A percentile compares a stretch with the other conserved stretches of the same genome.
Evolutionary conservation across 1,140 invertebrate genomes (phyloP).

Genomic region (Drosophila orosa): DNA sequence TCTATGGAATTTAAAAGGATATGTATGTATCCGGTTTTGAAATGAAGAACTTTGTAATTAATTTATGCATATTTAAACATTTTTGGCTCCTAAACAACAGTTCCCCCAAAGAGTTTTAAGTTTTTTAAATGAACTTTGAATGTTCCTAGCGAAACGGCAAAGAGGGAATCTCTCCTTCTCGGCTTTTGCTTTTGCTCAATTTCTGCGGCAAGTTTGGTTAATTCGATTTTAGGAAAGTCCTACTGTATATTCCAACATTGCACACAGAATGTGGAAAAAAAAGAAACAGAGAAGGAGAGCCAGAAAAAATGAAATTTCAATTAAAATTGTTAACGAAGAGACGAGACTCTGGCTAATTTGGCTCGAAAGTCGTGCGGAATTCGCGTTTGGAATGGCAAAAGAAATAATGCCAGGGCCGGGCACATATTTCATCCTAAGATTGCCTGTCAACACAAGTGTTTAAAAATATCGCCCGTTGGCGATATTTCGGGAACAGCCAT

Average conservation of each 20-base stretch:
- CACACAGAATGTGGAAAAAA: background rate
- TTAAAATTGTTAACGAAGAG: slow-evolving; percentile 51
- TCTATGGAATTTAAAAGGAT: background rate
- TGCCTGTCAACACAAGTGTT: slow-evolving; percentile 45
- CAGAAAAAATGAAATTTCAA: slow-evolving; percentile 40
- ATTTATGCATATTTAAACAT: background rate
- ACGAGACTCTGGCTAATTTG: slow-evolving; percentile 41
- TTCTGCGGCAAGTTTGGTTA: background rate
- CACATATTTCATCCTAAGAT: slow-evolving; percentile 44
- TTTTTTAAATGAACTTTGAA: slow-evolving; percentile 1
- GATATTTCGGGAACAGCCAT: slow-evolving; percentile 45
- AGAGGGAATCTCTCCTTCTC: background rate
- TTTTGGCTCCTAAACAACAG: background rate
- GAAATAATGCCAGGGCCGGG: slow-evolving; percentile 21
- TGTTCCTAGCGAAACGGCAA: background rate
- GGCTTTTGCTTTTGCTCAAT: no score
- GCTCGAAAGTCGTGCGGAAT: slow-evolving; percentile 26
- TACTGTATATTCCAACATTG: slow-evolving; percentile 20
- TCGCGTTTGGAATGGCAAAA: slow-evolving; percentile 23
- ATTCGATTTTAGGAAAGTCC: slow-evolving; percentile 17
- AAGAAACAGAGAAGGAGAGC: background rate
- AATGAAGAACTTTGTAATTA: slow-evolving; percentile 1
- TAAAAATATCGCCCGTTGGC: slow-evolving; percentile 33
- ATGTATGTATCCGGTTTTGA: background rate
- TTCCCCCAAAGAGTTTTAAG: background rate